Evolutionary conservation across 2,888 invertebrate species (phyloP), one percentile per base, ranked within the genome.

Genomic region (Pimpla rufipes): DNA sequence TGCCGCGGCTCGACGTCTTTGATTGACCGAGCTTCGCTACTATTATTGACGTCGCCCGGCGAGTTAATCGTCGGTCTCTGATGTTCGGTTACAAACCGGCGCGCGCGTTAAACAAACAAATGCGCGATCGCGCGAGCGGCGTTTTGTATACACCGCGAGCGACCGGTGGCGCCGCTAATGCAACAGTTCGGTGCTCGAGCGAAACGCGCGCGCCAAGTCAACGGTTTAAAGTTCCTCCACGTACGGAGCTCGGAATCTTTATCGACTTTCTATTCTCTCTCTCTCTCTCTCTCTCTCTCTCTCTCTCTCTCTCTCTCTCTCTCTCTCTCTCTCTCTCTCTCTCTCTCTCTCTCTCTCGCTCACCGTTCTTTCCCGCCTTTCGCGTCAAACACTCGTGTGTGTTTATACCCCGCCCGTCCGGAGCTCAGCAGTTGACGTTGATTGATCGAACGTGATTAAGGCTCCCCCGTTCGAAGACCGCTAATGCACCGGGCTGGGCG

Each of bases 81-180:
- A 85, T 77, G 59, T 78, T 73, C 59, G 50, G 84, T 84, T 85
- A 85, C 86, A 3, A 76, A 75, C 47, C 29, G 70, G 57, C 57
- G 70, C 78, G 70, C 78, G 55, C 82, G 80, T 85, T 87, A 50
- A 81, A 85, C 79, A 85, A 85, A 83, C 75, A 84, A 79, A 82
- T 71, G 47, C 66, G 52, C 73, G 47, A 67, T 79, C 47, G n/a
- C 47, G 16, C 62, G 29, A 29, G 29, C 29, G n/a, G 18, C 40
- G 10, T 29, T 76, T 74, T 71, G 81, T 74, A 70, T 84, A 57
- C 84, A 84, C 76, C 62, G 47, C 66, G 70, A 55, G 62, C 78
- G 29, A 18, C 42, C n/a, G 21, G 40, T 67, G 50, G 70, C 80
- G 42, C 64, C 59, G 73, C 50, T 52, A 76, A 85, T 78, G 50